Base-by-base conservation (phyloP, 2,797 vertebrate genomes). In the Eulemur mongoz region DNA sequence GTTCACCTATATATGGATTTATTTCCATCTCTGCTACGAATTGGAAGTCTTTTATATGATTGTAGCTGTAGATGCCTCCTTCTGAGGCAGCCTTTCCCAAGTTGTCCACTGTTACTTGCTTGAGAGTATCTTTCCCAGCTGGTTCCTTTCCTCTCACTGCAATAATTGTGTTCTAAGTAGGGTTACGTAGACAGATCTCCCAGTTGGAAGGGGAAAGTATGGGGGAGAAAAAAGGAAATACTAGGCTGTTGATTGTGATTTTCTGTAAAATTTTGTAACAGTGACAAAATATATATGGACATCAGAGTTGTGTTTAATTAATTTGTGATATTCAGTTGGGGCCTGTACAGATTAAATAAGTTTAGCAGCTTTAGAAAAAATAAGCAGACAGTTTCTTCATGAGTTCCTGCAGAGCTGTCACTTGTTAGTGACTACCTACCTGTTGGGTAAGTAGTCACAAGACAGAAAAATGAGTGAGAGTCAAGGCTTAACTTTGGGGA, bases 11-110 rank as follows among this genome's bases (percentile, higher is more conserved):
- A 59, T 59, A 12, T 54, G 20, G 52, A 54, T 59, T 59, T 59
- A 25, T 27, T 25, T 59, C 23, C 4, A 59, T 59, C 57, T 59
- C 57, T 59, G 57, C 57, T 4, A 59, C 23, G 0, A 52, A 52
- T 52, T 52, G 50, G 89, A 97, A 98, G 54, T 30, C 73, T 98
- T 98, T 97, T 70, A 89, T 88, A 35, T 43, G 38, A 48, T 67
- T 61, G 69, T 65, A 52, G 76, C 25, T 94, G 88, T 67, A 38
- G 84, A 79, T 32, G 15, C 65, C 88, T 40, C 0, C 1, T 59
- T 97, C 43, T n/a, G 40, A 93, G 80, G 72, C 82, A 73, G 92
- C 35, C 63, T 69, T 54, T 43, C 91, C 69, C 38, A 82, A 76
- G 81, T 54, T 91, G 22, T 73, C n/a, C 9, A 70, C 90, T 89